Percentiles rank a stretch among this genome's conserved stretches.
Conservation (phyloP, 2,113 vertebrate genomes). For the Callipepla californica region DNA sequence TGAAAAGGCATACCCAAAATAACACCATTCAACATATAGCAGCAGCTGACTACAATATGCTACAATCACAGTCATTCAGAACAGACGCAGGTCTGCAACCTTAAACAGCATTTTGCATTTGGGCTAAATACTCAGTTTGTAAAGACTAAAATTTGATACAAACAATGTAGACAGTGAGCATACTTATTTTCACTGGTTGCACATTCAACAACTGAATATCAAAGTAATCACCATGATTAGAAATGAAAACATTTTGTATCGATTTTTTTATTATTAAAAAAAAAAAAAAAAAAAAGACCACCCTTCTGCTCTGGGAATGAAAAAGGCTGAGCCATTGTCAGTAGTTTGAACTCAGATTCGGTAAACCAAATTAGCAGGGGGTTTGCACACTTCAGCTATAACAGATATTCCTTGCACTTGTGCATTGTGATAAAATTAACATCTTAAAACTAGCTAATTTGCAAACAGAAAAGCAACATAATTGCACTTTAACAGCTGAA, state of each 20-base stretch:
- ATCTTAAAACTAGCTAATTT: conserved; percentile 84
- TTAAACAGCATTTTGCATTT: neutral
- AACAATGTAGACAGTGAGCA: neutral
- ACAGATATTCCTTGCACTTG: conserved; percentile 83
- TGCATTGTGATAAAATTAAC: conserved; percentile 82
- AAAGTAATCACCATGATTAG: neutral
- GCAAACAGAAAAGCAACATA: conserved; percentile 83
- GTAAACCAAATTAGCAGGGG: conserved; percentile 73
- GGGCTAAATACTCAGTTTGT: neutral
- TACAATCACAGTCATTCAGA: neutral
- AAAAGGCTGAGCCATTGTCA: conserved; percentile 60
- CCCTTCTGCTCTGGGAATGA: conserved; percentile 36
- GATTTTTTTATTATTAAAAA: neutral
- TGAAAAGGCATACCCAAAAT: neutral
- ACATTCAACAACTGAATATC: conserved; percentile 5
- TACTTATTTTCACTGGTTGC: conserved; percentile 17
- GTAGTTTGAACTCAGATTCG: conserved; percentile 66
- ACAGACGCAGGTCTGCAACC: neutral
- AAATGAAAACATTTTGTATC: conserved; percentile 40
- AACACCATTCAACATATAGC: neutral
- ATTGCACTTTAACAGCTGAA: conserved; percentile 82
- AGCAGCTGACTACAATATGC: neutral
- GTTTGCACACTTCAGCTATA: conserved; percentile 78
- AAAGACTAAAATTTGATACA: neutral
- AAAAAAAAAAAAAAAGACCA: neutral